phyloP scores from a whole-genome alignment of 1,140 invertebrate genomes.

The Pogonognathellus flavescens region DNA sequence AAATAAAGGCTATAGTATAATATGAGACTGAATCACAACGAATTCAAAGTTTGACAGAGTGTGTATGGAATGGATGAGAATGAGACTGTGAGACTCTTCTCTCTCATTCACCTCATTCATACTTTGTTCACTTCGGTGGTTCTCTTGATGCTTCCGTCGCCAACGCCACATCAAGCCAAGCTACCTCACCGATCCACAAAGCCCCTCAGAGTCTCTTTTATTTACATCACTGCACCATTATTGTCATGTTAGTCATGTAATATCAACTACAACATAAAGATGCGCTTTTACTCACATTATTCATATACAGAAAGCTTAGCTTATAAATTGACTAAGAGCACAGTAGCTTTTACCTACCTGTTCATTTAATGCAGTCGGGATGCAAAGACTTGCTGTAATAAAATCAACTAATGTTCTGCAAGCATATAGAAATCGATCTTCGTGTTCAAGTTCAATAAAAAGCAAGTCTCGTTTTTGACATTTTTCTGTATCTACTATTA shows the following conservation, averaged over 20 bases:
- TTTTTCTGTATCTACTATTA: too few species aligned
- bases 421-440: too few species aligned
- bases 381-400: too few species aligned
- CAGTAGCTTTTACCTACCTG: too few species aligned
- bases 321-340: too few species aligned
- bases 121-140: slow-evolving; percentile 21
- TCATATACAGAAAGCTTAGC: background rate
- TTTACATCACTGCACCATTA: background rate
- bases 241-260: background rate
- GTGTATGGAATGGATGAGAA: slow-evolving; percentile 10
- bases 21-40: too few species aligned
- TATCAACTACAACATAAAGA: background rate
- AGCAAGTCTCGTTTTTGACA: too few species aligned
- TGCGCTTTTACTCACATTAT: background rate
- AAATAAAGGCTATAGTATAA: too few species aligned
- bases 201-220: background rate
- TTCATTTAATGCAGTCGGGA: too few species aligned
- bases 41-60: too few species aligned
- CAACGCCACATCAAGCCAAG: slow-evolving; percentile 5
- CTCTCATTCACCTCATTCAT: slow-evolving; percentile 7
- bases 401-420: too few species aligned
- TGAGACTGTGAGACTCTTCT: background rate
- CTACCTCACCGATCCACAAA: slow-evolving; percentile 4
- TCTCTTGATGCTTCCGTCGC: slow-evolving; percentile 23
- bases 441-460: too few species aligned